phyloP scores from a whole-genome alignment of 2,888 invertebrate species.

The Saturnia japonica region DNA sequence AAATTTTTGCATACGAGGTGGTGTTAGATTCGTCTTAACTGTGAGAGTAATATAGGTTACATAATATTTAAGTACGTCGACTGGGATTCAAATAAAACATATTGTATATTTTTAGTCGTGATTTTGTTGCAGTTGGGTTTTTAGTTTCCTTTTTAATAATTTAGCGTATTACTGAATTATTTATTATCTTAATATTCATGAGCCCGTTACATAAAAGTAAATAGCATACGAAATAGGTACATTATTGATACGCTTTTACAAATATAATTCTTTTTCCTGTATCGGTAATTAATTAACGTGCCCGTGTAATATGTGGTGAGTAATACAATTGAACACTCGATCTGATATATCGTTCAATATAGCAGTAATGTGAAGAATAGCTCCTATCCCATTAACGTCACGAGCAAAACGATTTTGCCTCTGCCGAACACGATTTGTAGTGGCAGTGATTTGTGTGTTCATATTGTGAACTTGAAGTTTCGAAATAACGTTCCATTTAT shows the following conservation, averaged over 20 bases:
- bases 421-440: conserved; percentile 62
- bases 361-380: conserved; percentile 69
- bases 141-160: too few relatives aligned
- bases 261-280: background rate
- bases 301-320: conserved; percentile 11
- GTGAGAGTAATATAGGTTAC: too few relatives aligned
- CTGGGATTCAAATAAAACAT: too few relatives aligned
- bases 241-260: background rate
- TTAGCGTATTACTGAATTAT: too few relatives aligned
- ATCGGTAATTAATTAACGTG: background rate
- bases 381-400: conserved; percentile 71
- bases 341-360: conserved; percentile 68
- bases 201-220: background rate
- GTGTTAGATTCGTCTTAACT: too few relatives aligned
- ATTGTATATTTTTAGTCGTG: too few relatives aligned
- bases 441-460: conserved; percentile 63
- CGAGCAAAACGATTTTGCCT: conserved; percentile 61
- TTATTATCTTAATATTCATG: background rate
- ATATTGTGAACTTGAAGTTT: conserved; percentile 55
- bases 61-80: too few relatives aligned
- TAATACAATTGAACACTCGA: conserved; percentile 37
- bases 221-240: background rate
- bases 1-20: too few relatives aligned
- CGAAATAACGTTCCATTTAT: conserved; percentile 43
- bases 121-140: too few relatives aligned